phyloP scores from a whole-genome alignment of 35 echinoderm and acorn worm species.

The Stichopus chloronotus region DNA sequence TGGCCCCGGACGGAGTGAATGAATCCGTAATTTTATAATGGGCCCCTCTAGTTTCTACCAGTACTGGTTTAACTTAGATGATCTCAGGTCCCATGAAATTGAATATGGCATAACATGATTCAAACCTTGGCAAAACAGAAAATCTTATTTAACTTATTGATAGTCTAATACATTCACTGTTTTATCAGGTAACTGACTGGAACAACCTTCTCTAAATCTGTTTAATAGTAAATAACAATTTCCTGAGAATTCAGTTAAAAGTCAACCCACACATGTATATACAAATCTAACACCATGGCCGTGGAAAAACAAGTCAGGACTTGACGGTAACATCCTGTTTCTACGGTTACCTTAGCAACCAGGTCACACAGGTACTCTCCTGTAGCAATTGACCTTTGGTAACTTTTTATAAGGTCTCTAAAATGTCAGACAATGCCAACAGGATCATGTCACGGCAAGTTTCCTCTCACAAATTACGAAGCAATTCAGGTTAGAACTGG shows the following conservation, averaged over 20 bases:
- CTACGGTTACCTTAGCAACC: background rate
- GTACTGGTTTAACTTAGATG: too few species aligned
- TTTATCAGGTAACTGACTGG: background rate
- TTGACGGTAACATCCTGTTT: slow-evolving; percentile 19
- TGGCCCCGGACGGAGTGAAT: too few species aligned
- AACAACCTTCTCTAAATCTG: background rate
- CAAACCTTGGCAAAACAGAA: background rate
- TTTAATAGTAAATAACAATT: background rate
- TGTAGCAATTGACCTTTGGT: background rate
- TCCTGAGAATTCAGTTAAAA: too few species aligned
- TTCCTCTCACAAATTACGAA: background rate
- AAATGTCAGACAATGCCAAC: background rate
- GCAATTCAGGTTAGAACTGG: background rate
- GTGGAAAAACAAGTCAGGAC: background rate
- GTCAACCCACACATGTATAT: background rate
- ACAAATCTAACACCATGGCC: background rate
- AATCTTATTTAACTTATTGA: background rate
- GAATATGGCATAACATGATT: background rate
- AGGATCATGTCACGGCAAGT: background rate
- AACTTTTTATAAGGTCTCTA: background rate
- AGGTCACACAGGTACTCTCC: background rate
- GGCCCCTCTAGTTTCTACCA: too few species aligned
- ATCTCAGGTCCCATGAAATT: too few species aligned
- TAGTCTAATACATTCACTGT: background rate
- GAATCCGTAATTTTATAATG: too few species aligned